Percentiles rank a stretch among this genome's conserved stretches.
Evolutionary conservation across 2,888 invertebrate genomes (phyloP).

Genomic region (Margaritifera margaritifera): DNA sequence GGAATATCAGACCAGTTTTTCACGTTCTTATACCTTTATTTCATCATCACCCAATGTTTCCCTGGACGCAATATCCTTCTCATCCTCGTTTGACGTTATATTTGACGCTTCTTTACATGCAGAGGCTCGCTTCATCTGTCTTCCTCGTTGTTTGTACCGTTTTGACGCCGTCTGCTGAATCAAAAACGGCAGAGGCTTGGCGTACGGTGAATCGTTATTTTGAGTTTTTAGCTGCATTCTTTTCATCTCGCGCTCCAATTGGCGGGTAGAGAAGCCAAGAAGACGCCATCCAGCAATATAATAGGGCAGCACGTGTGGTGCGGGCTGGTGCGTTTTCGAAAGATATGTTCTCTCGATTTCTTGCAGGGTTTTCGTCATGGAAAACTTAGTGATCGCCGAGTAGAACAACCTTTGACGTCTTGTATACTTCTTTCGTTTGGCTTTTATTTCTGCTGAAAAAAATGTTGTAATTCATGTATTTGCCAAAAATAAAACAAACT

Average conservation of each 20-base stretch:
- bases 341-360: conserved; percentile 41
- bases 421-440: conserved; percentile 28
- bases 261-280: conserved; percentile 55
- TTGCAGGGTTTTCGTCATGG: conserved; percentile 44
- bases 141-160: too few species aligned
- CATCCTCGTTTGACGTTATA: too few species aligned
- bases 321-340: conserved; percentile 23
- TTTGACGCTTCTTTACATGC: too few species aligned
- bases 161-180: too few species aligned
- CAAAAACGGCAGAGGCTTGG: conserved; percentile 53
- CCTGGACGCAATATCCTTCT: too few species aligned
- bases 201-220: conserved; percentile 56
- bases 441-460: conserved; percentile 17
- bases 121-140: too few species aligned
- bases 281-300: conserved; percentile 60
- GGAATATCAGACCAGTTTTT: too few species aligned
- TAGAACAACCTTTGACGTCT: conserved; percentile 51
- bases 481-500: too few species aligned
- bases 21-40: too few species aligned
- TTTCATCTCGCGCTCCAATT: conserved; percentile 47
- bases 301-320: conserved; percentile 54
- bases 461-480: too few species aligned
- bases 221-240: conserved; percentile 46
- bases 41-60: too few species aligned
- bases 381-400: conserved; percentile 54